phyloP scores from a whole-genome alignment of 2,797 vertebrate species.

The Sebastes baramenuke region DNA sequence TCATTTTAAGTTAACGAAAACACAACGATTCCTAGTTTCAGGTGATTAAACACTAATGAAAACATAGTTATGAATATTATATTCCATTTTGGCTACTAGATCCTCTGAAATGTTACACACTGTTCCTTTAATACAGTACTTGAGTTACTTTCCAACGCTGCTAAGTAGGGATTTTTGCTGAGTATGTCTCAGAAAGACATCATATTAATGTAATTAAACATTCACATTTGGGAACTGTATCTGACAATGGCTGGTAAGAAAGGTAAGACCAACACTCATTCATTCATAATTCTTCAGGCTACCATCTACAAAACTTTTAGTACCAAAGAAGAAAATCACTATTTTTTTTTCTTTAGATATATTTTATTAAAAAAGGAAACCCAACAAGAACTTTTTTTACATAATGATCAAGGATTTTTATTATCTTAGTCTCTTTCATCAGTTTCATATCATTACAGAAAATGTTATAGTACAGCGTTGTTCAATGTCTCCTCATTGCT shows the following conservation, averaged over 20 bases:
- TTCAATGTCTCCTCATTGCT: constrained; percentile 99
- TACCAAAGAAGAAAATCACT: constrained; percentile 61
- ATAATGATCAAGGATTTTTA: constrained; percentile 99
- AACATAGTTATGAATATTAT: too few relatives aligned
- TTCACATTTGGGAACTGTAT: too few relatives aligned
- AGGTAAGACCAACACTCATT: neutral
- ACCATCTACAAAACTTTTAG: neutral
- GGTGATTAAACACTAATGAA: too few relatives aligned
- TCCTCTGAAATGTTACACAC: too few relatives aligned
- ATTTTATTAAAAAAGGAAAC: constrained; percentile 83
- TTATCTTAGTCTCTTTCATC: constrained; percentile 96
- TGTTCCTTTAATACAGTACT: too few relatives aligned
- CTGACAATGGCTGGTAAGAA: neutral
- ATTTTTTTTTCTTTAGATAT: constrained; percentile 69
- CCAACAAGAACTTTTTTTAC: constrained; percentile 89
- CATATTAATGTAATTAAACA: neutral
- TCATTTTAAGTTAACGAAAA: too few relatives aligned
- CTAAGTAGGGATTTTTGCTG: neutral
- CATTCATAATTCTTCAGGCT: constrained; percentile 1
- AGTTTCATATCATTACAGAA: constrained; percentile 99
- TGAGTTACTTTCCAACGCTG: neutral
- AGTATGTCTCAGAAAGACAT: neutral
- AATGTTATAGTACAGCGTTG: constrained; percentile 99
- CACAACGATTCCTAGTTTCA: accelerated
- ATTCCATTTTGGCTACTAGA: accelerated